Base-by-base conservation (phyloP, 2,888 invertebrate genomes). In the Fragum fragum region DNA sequence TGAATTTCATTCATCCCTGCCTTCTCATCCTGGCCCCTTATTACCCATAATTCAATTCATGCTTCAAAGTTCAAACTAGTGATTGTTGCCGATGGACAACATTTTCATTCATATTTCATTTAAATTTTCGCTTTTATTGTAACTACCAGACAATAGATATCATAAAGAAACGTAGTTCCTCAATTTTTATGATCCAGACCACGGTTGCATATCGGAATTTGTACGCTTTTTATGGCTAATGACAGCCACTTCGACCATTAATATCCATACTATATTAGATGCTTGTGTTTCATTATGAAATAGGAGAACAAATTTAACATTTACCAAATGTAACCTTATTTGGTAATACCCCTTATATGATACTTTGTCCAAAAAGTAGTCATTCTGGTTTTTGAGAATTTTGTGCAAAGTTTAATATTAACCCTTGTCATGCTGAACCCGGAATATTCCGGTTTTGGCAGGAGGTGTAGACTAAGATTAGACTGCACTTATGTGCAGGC, bases 101-200 rank as follows among this genome's bases (percentile, higher is more conserved):
- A 42, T 66, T 66, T 66, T 66, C 66, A 66, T 66, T 66, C 36
- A 66, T 66, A 66, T 66, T 66, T 66, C 66, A 66, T 66, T 66
- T 66, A 36, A 66, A 66, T 42, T 66, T 66, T 66, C 47, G 42
- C 28, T 66, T 66, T 66, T 66, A 66, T 66, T 66, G 66, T 16
- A 42, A 42, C 21, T 21, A 21, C 42, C 36, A 66, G 66, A 66
- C 66, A 66, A 42, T 42, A 26, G 42, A 2, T 42, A 9, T 36
- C 39, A 42, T 66, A 66, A 66, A 66, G 66, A 39, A 42, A 23
- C 66, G 18, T 39, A 42, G 42, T 66, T 42, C 66, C 42, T 23
- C 42, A 14, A 21, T 42, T 42, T 66, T 66, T 66, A 66, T 42
- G 21, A 42, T n/a, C 66, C 18, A 26, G 36, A 42, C 32, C 66